A percentile compares a stretch with the other conserved stretches of the same genome.
These are phyloP conservation scores for Diabrotica virgifera DNA, from an alignment of 1,140 invertebrate genomes.

Conservation along the genomic window DNA sequence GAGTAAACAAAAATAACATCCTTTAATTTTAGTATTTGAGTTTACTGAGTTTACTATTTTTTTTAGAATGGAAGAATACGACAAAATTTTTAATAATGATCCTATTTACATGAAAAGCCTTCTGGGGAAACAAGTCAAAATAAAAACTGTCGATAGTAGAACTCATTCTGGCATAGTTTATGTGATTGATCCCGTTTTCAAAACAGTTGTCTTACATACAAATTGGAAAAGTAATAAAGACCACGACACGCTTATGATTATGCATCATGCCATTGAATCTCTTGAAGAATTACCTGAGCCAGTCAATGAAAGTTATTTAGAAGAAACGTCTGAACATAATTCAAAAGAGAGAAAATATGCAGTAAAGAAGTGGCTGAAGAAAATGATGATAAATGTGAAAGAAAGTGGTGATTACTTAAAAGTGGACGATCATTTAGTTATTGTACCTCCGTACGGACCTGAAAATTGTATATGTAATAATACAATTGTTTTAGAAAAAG, in stretches of 20 bases:
- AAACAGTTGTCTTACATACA: conserved; percentile 36
- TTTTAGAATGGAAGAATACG: conserved; percentile 1
- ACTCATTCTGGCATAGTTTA: conserved; percentile 32
- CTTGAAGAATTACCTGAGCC: conserved; percentile 30
- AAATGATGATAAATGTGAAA: conserved; percentile 39
- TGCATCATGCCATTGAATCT: conserved; percentile 36
- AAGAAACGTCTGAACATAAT: conserved; percentile 16
- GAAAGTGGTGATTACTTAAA: conserved; percentile 39
- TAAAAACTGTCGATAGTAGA: conserved; percentile 35
- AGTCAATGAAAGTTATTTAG: conserved; percentile 25
- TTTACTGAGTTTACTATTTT: too few species aligned
- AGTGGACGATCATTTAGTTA: conserved; percentile 40
- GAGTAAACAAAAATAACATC: too few species aligned
- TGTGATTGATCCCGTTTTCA: conserved; percentile 42
- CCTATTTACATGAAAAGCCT: conserved; percentile 33
- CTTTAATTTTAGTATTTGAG: too few species aligned
- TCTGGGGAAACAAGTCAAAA: conserved; percentile 34
- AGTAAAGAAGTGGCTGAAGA: conserved; percentile 41
- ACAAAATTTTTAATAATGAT: conserved; percentile 25
- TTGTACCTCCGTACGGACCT: conserved; percentile 41
- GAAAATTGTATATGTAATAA: conserved; percentile 42
- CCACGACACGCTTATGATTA: conserved; percentile 29
- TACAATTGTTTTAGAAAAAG: conserved; percentile 41
- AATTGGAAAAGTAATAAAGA: conserved; percentile 20
- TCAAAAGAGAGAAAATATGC: conserved; percentile 18